Evolutionary conservation across 2,888 invertebrate species (phyloP).

Genomic region (Rhabditoides inermis): DNA sequence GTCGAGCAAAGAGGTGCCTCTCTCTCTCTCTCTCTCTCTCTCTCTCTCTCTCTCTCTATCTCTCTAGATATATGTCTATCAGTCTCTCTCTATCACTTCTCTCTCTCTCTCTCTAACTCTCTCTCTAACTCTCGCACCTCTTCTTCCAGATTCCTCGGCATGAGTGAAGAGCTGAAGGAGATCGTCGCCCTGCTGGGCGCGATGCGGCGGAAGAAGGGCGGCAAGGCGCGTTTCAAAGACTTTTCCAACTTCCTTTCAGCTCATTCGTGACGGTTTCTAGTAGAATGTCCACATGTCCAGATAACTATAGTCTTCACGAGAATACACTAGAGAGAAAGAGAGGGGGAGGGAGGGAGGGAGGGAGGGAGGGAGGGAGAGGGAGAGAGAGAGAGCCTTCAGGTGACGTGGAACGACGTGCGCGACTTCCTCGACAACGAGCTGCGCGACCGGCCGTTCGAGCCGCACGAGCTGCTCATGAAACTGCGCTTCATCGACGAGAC

Average conservation of each 20-base stretch:
- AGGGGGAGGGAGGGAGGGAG: slow-evolving; percentile 48
- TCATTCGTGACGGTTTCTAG: too few species aligned
- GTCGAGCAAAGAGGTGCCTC: slow-evolving; percentile 42
- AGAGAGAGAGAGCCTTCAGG: slow-evolving; percentile 16
- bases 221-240: slow-evolving; percentile 50
- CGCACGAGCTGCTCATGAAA: slow-evolving; percentile 51
- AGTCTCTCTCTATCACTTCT: too few species aligned
- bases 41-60: too few species aligned
- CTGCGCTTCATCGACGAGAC: slow-evolving; percentile 52
- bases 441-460: slow-evolving; percentile 49
- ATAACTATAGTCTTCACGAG: not conserved
- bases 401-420: slow-evolving; percentile 52
- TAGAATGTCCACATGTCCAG: too few species aligned
- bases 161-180: slow-evolving; percentile 52
- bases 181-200: slow-evolving; percentile 51
- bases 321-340: not conserved
- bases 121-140: too few species aligned
- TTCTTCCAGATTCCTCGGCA: slow-evolving; percentile 44
- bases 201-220: slow-evolving; percentile 52
- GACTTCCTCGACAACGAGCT: slow-evolving; percentile 51
- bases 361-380: slow-evolving; percentile 52
- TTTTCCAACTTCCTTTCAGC: too few species aligned
- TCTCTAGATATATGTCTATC: too few species aligned
- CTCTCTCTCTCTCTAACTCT: too few species aligned
- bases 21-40: too few species aligned